Evolutionary conservation across 1,140 invertebrate genomes (phyloP).

Genomic region (Drosophila sucinea): DNA sequence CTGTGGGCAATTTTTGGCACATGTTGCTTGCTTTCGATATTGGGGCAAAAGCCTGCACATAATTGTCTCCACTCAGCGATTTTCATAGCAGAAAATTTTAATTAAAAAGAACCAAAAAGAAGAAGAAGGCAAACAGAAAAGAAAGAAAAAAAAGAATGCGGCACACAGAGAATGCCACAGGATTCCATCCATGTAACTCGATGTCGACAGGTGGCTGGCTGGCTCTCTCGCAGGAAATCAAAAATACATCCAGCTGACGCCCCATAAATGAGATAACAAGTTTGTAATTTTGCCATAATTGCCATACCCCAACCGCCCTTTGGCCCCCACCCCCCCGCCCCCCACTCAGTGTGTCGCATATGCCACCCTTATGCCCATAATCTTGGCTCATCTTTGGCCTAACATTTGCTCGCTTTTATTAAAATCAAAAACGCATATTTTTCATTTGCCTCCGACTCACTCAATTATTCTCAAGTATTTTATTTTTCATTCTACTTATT

Average conservation of each 20-base stretch:
- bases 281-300: slow-evolving; percentile 77
- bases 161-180: neutral
- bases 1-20: slow-evolving; percentile 2
- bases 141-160: neutral
- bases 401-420: slow-evolving; percentile 55
- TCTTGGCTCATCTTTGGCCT: slow-evolving; percentile 31
- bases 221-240: slow-evolving; percentile 61
- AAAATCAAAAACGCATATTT: slow-evolving; percentile 71
- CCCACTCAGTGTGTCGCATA: neutral
- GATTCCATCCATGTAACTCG: neutral
- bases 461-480: slow-evolving; percentile 40
- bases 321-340: neutral
- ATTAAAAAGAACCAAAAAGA: slow-evolving; percentile 1
- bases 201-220: slow-evolving; percentile 3
- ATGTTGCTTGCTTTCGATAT: slow-evolving; percentile 10
- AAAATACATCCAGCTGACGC: slow-evolving; percentile 71
- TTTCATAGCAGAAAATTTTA: slow-evolving; percentile 18
- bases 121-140: too few relatives aligned
- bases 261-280: slow-evolving; percentile 77
- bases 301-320: slow-evolving; percentile 18
- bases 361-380: neutral
- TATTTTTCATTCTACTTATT: slow-evolving; percentile 8
- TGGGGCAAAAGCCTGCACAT: slow-evolving; percentile 9
- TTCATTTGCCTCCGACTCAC: slow-evolving; percentile 35
- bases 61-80: slow-evolving; percentile 8